A percentile compares a stretch with the other conserved stretches of the same genome.
Evolutionary conservation across 2,797 vertebrate species (phyloP).

Genomic region (Peromyscus attwateri): DNA sequence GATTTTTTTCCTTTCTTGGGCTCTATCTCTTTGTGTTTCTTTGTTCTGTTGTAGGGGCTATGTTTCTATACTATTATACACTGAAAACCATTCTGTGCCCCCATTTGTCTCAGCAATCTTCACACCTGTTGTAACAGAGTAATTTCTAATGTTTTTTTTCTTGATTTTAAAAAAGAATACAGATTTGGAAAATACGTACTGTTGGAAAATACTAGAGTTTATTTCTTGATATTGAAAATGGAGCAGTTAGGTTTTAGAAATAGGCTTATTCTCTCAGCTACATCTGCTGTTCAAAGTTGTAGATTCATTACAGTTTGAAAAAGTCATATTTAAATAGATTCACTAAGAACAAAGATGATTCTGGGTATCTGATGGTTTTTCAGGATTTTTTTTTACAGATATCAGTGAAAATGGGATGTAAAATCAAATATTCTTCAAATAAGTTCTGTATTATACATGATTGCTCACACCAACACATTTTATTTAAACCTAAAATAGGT

Average conservation of each 20-base stretch:
- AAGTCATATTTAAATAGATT: slow-evolving; percentile 32
- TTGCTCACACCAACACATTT: not conserved
- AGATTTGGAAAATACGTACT: slow-evolving; percentile 29
- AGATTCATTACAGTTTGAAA: not conserved
- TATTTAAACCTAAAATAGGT: not conserved
- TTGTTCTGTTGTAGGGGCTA: not conserved
- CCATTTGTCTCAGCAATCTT: not conserved
- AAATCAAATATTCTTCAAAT: not conserved
- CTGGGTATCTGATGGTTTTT: not conserved
- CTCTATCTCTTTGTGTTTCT: not conserved
- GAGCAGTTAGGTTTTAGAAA: not conserved
- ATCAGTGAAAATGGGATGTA: not conserved
- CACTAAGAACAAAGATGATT: not conserved
- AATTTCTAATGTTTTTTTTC: not conserved
- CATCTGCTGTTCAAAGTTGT: not conserved
- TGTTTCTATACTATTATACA: not conserved
- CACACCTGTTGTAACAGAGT: not conserved
- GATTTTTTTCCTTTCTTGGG: not conserved
- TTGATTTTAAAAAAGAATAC: not conserved
- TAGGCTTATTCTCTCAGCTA: not conserved
- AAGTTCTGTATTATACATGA: not conserved
- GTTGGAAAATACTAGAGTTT: slow-evolving; percentile 9
- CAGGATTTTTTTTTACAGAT: not conserved
- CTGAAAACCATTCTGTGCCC: not conserved
- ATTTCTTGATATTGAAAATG: slow-evolving; percentile 30